Base-by-base conservation (phyloP, 2,888 invertebrate genomes). In the Torymus aiolomorphi region DNA sequence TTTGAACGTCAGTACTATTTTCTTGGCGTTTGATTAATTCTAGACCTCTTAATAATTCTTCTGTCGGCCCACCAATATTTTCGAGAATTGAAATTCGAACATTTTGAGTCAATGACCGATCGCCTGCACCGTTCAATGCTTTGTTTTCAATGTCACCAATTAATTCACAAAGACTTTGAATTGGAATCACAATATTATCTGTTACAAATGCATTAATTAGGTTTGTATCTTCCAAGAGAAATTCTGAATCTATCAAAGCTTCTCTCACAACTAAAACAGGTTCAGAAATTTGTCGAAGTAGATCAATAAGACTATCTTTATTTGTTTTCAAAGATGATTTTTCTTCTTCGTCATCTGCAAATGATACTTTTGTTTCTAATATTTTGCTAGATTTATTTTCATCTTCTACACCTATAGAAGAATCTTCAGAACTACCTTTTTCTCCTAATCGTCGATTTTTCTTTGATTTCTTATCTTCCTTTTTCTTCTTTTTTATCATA, bases 41-140 rank as follows among this genome's bases (percentile, higher is more conserved):
- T 67, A 88, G 83, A 2, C 89, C 89, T 0, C 89, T 86, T 13
- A 89, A 83, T 16, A 90, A 85, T 78, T 89, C 90, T 72, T 90
- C 90, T 2, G 87, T 87, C 2, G 90, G 88, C 1, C 89, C 90
- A 20, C 90, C 87, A 11, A 90, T 86, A 2, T 86, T 81, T 84
- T 89, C 89, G 63, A 90, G 71, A 56, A 90, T 80, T 2, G 89
- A 86, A 51, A 90, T 88, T 51, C 89, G 83, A 3, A 86, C 82
- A 0, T 83, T 85, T 77, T 89, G 89, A 5, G 77, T 70, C 16
- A 88, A 74, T 0, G 89, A 88, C 59, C 84, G 84, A 20, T 88
- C 87, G 0, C 86, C 88, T 1, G 88, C 85, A 31, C 82, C 84
- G 66, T 88, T 87, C 59, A 89, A 75, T 4, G 88, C 88, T 71